A percentile compares a stretch with the other conserved stretches of the same genome.
phyloP scores from a whole-genome alignment of 2,113 vertebrate genomes.

The Phalacrocorax pelagicus region DNA sequence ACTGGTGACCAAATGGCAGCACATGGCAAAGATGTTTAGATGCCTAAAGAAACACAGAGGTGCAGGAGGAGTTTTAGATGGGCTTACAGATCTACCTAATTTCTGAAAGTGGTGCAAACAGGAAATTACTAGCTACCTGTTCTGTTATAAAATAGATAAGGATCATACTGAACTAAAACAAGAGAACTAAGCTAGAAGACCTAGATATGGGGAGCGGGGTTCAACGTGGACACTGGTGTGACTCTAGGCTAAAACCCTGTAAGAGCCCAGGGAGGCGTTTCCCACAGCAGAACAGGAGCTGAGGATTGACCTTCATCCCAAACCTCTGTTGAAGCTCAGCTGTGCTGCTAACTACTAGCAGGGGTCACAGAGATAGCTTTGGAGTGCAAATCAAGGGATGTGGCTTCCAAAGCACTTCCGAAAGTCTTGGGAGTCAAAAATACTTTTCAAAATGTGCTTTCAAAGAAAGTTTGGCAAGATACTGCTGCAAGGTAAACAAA shows the following conservation, averaged over 20 bases:
- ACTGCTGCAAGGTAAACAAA: neutral
- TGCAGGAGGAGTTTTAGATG: neutral
- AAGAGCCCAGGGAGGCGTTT: neutral
- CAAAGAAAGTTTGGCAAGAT: neutral
- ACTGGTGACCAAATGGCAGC: neutral
- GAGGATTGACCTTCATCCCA: neutral
- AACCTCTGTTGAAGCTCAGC: neutral
- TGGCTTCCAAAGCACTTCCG: neutral
- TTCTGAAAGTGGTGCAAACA: neutral
- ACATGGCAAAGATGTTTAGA: neutral
- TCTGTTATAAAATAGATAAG: neutral
- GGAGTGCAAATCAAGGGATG: neutral
- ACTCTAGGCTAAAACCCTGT: neutral
- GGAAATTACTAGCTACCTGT: neutral
- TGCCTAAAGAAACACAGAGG: neutral
- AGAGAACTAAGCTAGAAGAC: neutral
- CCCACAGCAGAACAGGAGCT: neutral
- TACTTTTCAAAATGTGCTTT: neutral
- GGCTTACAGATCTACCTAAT: fast-evolving
- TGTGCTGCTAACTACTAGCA: neutral
- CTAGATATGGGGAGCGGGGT: neutral
- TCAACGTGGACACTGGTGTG: neutral
- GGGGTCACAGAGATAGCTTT: neutral
- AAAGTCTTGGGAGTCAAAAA: neutral
- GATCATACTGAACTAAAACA: neutral